Evolutionary conservation across 2,888 invertebrate species (phyloP).

Genomic region (Neoaliturus tenellus): DNA sequence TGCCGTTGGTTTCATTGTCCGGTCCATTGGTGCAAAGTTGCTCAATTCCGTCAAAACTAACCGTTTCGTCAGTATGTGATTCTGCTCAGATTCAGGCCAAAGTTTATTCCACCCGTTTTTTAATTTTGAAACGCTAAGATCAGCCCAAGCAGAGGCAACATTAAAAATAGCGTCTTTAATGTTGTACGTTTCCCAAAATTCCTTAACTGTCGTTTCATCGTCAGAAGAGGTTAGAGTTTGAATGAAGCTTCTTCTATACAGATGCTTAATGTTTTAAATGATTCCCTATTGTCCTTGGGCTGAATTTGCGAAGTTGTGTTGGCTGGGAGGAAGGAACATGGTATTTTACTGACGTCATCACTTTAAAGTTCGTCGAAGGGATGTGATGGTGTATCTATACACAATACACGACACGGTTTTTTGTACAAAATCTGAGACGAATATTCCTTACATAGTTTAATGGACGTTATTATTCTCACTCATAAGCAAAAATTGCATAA

Average conservation of each 20-base stretch:
- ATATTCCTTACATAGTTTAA: no score
- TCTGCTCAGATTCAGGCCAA: conserved; percentile 27
- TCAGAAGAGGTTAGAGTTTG: background rate
- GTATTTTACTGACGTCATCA: no score
- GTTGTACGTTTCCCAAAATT: conserved; percentile 1
- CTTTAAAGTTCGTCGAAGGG: no score
- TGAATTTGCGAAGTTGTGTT: conserved; percentile 50
- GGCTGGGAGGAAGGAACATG: conserved; percentile 36
- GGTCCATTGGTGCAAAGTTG: conserved; percentile 18
- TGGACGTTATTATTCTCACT: no score
- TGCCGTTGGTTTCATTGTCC: no score
- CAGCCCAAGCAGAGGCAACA: conserved; percentile 40
- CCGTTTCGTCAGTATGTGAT: background rate
- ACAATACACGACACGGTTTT: no score
- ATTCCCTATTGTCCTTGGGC: conserved; percentile 62
- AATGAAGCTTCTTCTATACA: conserved; percentile 63
- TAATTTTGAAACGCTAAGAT: background rate
- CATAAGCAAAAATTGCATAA: no score
- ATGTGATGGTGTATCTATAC: no score
- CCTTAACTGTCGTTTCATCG: background rate
- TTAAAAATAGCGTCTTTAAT: conserved; percentile 51
- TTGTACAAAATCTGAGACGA: no score
- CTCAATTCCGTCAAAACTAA: conserved; percentile 37
- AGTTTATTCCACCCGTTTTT: conserved; percentile 50
- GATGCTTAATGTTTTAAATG: conserved; percentile 63